Evolutionary conservation across 1,140 invertebrate genomes (phyloP).

Genomic region (Cotesia glomerata): DNA sequence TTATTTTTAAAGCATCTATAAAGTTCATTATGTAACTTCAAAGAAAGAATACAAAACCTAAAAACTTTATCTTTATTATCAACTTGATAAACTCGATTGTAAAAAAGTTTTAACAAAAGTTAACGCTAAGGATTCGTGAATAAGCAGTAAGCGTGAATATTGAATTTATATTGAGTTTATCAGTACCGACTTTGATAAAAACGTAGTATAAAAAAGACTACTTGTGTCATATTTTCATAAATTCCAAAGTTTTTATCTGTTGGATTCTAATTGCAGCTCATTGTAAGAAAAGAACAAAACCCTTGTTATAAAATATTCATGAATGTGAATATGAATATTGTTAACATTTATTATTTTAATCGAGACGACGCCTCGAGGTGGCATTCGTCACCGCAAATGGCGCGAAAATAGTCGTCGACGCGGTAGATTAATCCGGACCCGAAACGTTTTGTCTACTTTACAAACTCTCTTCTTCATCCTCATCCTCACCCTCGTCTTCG

Average conservation of each 20-base stretch:
- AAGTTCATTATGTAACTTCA: slow-evolving; percentile 17
- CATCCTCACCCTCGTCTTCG: neutral
- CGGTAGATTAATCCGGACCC: slow-evolving; percentile 28
- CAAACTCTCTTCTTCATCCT: slow-evolving; percentile 15
- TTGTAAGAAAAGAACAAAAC: no score
- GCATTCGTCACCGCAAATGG: slow-evolving; percentile 33
- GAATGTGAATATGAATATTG: slow-evolving; percentile 32
- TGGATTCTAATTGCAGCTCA: no score
- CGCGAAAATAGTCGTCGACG: slow-evolving; percentile 29
- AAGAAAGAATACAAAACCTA: neutral
- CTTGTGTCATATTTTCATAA: no score
- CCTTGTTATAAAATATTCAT: slow-evolving; percentile 33
- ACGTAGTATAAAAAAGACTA: no score
- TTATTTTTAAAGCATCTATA: slow-evolving; percentile 8
- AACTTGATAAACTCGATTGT: neutral
- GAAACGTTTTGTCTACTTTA: slow-evolving; percentile 29
- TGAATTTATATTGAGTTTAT: no score
- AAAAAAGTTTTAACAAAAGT: neutral
- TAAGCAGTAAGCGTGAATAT: no score
- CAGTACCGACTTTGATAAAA: no score
- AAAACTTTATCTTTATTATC: neutral
- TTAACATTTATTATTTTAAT: slow-evolving; percentile 34
- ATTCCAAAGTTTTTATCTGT: no score
- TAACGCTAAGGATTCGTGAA: no score
- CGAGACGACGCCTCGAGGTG: slow-evolving; percentile 9